phyloP scores from a whole-genome alignment of 2,113 vertebrate species.

The Tetraodon nigroviridis region DNA sequence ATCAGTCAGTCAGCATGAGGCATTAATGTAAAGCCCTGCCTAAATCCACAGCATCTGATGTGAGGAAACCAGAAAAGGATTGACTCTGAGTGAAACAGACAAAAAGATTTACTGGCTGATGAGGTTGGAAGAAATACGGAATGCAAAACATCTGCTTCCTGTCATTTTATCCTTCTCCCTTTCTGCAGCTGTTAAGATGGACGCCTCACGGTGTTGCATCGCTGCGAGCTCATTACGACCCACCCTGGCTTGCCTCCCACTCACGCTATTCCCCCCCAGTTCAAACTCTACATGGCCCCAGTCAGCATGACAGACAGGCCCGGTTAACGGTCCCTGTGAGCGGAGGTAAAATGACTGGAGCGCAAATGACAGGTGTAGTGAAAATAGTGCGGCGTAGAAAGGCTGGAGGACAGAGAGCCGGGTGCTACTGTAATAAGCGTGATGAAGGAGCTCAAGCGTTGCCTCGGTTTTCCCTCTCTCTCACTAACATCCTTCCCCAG shows the following conservation, averaged over 20 bases:
- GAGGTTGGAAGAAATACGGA: conserved; percentile 34
- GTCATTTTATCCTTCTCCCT: conserved; percentile 29
- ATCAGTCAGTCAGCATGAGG: conserved; percentile 18
- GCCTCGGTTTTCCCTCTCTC: conserved; percentile 62
- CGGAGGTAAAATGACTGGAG: conserved; percentile 73
- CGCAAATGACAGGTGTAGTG: conserved; percentile 80
- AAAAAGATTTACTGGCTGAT: conserved; percentile 30
- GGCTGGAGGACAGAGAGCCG: conserved; percentile 68
- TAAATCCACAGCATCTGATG: conserved; percentile 18
- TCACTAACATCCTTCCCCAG: conserved; percentile 65
- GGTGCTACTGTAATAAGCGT: conserved; percentile 65
- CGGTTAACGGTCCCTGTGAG: conserved; percentile 73
- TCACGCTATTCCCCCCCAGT: conserved; percentile 47
- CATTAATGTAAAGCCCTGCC: conserved; percentile 11
- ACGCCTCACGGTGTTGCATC: conserved; percentile 56
- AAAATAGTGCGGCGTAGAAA: conserved; percentile 73
- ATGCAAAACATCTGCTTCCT: conserved; percentile 42
- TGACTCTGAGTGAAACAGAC: conserved; percentile 18
- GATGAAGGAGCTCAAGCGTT: conserved; percentile 68
- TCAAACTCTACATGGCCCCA: conserved; percentile 56
- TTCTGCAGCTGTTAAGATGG: conserved; percentile 66
- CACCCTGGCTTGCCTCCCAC: conserved; percentile 42
- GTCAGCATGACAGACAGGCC: conserved; percentile 73
- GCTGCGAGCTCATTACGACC: conserved; percentile 62
- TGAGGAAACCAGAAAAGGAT: conserved; percentile 19